Percentiles rank a stretch among this genome's conserved stretches.
Evolutionary conservation across 2,113 vertebrate species (phyloP).

Genomic region (Taurulus bubalis): DNA sequence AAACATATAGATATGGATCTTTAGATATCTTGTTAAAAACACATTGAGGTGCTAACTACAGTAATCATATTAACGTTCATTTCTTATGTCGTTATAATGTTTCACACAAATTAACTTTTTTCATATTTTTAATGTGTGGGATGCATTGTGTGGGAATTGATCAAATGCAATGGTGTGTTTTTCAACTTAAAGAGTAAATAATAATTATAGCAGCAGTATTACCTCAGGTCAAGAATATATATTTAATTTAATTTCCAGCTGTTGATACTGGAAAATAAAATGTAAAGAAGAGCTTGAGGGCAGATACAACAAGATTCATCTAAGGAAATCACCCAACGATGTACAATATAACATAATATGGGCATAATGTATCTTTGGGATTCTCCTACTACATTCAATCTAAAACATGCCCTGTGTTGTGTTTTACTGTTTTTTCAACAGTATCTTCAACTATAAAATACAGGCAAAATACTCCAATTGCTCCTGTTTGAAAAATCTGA

Average conservation of each 20-base stretch:
- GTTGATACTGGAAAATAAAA: constrained; percentile 49
- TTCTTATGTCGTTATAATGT: background rate
- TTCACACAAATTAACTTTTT: background rate
- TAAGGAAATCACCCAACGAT: constrained; percentile 50
- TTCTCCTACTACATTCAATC: background rate
- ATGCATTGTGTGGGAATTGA: background rate
- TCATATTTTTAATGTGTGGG: background rate
- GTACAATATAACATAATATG: constrained; percentile 3
- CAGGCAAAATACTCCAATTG: background rate
- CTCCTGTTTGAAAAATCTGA: background rate
- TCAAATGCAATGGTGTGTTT: background rate
- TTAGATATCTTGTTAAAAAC: background rate
- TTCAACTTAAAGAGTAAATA: constrained; percentile 24
- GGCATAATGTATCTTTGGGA: background rate
- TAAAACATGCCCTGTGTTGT: background rate
- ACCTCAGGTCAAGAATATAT: constrained; percentile 52
- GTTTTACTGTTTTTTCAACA: background rate
- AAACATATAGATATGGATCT: background rate
- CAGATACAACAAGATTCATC: constrained; percentile 34
- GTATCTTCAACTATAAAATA: background rate
- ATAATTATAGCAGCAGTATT: constrained; percentile 60
- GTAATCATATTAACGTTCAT: background rate
- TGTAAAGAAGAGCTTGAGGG: constrained; percentile 54
- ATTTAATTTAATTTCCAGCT: constrained; percentile 50
- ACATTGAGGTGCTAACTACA: background rate